Conservation (phyloP, 1,140 invertebrate species). For the Trichoplusia ni region DNA sequence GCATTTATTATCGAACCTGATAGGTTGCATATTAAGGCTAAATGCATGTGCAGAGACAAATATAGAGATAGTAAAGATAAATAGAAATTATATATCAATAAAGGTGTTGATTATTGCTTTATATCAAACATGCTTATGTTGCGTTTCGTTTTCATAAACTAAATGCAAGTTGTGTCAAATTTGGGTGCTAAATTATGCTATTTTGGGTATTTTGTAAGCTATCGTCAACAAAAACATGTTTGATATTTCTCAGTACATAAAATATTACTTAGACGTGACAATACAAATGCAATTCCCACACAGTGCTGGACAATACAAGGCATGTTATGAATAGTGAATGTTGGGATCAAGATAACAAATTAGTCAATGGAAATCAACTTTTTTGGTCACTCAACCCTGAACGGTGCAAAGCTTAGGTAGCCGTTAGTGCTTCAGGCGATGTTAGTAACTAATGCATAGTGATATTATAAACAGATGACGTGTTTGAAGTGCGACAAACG, state of each 20-base stretch:
- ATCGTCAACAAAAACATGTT: no score
- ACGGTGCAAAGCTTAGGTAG: constrained; percentile 17
- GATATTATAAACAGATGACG: constrained; percentile 14
- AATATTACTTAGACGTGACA: neutral
- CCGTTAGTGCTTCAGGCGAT: constrained; percentile 18
- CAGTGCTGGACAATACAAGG: constrained; percentile 1
- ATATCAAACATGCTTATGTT: no score
- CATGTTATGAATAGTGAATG: neutral
- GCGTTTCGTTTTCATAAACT: no score
- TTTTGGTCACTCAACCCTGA: neutral
- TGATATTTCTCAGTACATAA: constrained; percentile 9
- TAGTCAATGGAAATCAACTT: constrained; percentile 1
- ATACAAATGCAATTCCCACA: neutral
- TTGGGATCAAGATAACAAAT: neutral
- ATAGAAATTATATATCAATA: constrained; percentile 27
- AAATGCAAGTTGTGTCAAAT: no score
- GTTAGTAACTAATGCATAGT: constrained; percentile 16
- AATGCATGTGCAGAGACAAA: constrained; percentile 44
- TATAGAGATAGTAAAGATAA: constrained; percentile 25
- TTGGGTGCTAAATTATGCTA: no score
- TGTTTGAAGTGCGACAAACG: constrained; percentile 16
- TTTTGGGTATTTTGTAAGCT: no score
- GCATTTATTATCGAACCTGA: constrained; percentile 14
- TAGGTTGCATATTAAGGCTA: neutral
- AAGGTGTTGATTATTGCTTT: constrained; percentile 7